phyloP scores from a whole-genome alignment of 2,113 vertebrate species.

The Paramormyrops kingsleyae region DNA sequence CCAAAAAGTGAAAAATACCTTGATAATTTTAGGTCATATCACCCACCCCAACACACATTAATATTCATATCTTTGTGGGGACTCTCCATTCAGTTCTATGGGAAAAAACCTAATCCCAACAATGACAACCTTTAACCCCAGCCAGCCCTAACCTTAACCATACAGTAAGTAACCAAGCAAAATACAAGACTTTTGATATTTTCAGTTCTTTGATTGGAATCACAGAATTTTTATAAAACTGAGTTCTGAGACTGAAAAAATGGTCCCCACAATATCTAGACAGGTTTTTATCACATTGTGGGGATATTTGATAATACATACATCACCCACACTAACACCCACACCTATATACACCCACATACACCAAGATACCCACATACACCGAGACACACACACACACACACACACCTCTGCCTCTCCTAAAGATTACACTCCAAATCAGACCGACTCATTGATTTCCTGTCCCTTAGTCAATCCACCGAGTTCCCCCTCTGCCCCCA shows the following conservation, averaged over 20 bases:
- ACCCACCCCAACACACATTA: background rate
- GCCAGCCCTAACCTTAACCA: background rate
- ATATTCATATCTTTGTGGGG: background rate
- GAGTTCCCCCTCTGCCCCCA: slow-evolving; percentile 39
- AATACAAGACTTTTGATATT: background rate
- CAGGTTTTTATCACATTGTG: too few species aligned
- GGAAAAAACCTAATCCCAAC: background rate
- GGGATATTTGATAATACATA: too few species aligned
- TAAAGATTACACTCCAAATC: background rate
- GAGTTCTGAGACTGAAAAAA: too few species aligned
- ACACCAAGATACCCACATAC: background rate
- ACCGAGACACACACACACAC: background rate
- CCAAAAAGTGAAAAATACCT: background rate
- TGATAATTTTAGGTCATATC: background rate
- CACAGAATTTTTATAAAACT: too few species aligned
- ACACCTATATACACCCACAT: background rate
- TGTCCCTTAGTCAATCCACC: slow-evolving; percentile 41
- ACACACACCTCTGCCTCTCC: background rate
- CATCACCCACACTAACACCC: too few species aligned
- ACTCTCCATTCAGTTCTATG: background rate
- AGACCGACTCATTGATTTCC: slow-evolving; percentile 39
- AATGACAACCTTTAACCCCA: too few species aligned
- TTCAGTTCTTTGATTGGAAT: background rate
- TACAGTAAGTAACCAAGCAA: background rate
- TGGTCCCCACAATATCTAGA: too few species aligned